Evolutionary conservation across 2,888 invertebrate species (phyloP).

Genomic region (Tetragnatha montana): DNA sequence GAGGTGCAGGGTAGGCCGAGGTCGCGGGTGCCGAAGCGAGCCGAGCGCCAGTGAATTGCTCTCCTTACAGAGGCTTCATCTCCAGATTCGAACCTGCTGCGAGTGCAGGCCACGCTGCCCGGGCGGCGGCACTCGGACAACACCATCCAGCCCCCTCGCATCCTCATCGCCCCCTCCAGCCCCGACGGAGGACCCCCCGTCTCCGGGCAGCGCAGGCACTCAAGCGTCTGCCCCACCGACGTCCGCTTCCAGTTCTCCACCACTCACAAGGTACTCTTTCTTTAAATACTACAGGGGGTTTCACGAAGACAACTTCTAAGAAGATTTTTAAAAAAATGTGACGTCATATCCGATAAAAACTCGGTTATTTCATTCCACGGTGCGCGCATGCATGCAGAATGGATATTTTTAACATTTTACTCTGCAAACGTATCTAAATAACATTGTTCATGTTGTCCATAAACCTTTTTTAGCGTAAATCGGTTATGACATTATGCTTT

Average conservation of each 20-base stretch:
- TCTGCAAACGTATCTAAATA: no score
- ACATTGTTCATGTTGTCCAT: no score
- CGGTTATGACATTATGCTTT: no score
- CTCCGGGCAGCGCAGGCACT: conserved; percentile 87
- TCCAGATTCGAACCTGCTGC: conserved; percentile 90
- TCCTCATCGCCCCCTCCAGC: conserved; percentile 90
- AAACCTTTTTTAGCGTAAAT: no score
- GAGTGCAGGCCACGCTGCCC: conserved; percentile 88
- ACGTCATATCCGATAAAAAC: no score
- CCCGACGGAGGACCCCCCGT: conserved; percentile 83
- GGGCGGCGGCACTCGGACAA: conserved; percentile 93
- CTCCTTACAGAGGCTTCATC: conserved; percentile 80
- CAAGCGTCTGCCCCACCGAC: conserved; percentile 93
- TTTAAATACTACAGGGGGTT: no score
- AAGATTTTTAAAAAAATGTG: no score
- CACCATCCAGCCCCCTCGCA: conserved; percentile 89
- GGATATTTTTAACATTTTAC: no score
- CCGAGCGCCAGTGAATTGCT: not conserved
- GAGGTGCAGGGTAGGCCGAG: no score
- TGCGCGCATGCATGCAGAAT: no score
- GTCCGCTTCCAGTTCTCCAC: conserved; percentile 71
- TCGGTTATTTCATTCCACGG: no score
- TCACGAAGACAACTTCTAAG: not conserved
- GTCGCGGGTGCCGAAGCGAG: no score
- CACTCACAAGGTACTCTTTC: conserved; percentile 51